Base-by-base conservation (phyloP, 1,140 invertebrate genomes). In the Drosophila kepulauana region DNA sequence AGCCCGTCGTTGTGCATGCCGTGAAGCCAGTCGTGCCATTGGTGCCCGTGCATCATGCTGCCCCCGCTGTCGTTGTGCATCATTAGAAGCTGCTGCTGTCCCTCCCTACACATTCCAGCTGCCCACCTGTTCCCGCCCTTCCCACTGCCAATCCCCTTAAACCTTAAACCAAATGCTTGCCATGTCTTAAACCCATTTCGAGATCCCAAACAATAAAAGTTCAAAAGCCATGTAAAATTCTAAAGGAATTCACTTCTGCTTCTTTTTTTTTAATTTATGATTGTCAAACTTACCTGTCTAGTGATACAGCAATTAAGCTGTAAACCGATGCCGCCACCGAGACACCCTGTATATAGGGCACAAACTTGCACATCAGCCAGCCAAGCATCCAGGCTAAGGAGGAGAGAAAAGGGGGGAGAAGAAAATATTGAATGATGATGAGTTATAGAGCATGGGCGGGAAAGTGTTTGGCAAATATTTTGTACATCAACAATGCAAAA, bases 281-380 rank as follows among this genome's bases (percentile, higher is more conserved):
- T 49, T 63, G 10, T 43, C 15, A 41, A 25, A 94, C 95, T 94
- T 94, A 98, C 97, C 97, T 97, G 94, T 99, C 98, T 43, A 98
- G 93, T 64, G 98, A 98, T 8, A 99, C 97, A 11, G 97, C 98
- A 58, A 98, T 97, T 35, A 99, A 94, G 75, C 97, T 98, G 94
- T 98, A 98, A 54, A 98, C 97, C 1, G 98, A 99, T 15, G 98
- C 97, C 51, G 97, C 97, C 0, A 99, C 98, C 0, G 98, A 98
- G 16, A 99, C 97, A 51, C 98, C 98, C 93, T 99, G 98, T 75
- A 99, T 96, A 93, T 98, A 99, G 1, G 98, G 97, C 20, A 98
- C 97, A 1, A 97, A 97, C 94, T 98, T 98, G 94, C 98, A 99
- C 96, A 98, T 97, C 93, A 96, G 95, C 95, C 97, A 96, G 59